Percentiles rank a stretch among this genome's conserved stretches.
These are phyloP conservation scores for Aporrectodea caliginosa DNA, from an alignment of 1,140 invertebrate genomes.

Conservation along the genomic window DNA sequence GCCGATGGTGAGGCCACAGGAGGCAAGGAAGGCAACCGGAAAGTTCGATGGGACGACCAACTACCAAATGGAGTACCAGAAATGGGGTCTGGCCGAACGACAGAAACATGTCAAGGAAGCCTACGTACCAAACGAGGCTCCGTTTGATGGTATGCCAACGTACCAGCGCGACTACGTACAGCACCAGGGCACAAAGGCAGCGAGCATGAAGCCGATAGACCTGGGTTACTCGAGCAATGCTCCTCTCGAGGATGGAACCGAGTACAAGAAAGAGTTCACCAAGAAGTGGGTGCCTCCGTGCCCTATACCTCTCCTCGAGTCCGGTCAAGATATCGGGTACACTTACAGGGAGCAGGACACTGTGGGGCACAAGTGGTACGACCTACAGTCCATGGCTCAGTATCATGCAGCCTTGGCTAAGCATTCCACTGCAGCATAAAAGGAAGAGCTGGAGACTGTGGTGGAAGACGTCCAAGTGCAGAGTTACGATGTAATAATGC, in stretches of 20 bases:
- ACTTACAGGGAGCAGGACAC: conserved; percentile 37
- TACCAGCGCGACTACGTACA: conserved; percentile 50
- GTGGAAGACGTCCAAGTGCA: no score
- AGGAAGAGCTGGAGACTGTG: no score
- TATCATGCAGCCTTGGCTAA: no score
- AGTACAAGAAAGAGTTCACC: conserved; percentile 52
- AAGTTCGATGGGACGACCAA: conserved; percentile 53
- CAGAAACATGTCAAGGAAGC: conserved; percentile 38
- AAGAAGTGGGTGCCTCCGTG: conserved; percentile 46
- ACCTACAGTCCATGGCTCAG: neutral
- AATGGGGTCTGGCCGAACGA: conserved; percentile 45
- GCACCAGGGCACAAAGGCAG: conserved; percentile 35
- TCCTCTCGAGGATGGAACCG: conserved; percentile 51
- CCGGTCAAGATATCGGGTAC: conserved; percentile 35
- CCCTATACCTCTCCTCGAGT: conserved; percentile 46
- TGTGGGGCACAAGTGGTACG: conserved; percentile 46
- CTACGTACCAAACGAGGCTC: conserved; percentile 47
- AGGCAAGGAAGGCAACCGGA: conserved; percentile 37
- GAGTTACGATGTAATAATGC: no score
- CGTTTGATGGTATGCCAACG: conserved; percentile 53
- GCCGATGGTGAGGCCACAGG: conserved; percentile 34
- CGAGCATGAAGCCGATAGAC: conserved; percentile 46
- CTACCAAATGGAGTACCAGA: conserved; percentile 51
- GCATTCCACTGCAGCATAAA: no score
- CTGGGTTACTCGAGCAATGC: conserved; percentile 39